Percentiles rank a stretch among this genome's conserved stretches.
These are phyloP conservation scores for Ecdyonurus torrentis DNA, from an alignment of 2,888 invertebrate genomes.

Conservation along the genomic window DNA sequence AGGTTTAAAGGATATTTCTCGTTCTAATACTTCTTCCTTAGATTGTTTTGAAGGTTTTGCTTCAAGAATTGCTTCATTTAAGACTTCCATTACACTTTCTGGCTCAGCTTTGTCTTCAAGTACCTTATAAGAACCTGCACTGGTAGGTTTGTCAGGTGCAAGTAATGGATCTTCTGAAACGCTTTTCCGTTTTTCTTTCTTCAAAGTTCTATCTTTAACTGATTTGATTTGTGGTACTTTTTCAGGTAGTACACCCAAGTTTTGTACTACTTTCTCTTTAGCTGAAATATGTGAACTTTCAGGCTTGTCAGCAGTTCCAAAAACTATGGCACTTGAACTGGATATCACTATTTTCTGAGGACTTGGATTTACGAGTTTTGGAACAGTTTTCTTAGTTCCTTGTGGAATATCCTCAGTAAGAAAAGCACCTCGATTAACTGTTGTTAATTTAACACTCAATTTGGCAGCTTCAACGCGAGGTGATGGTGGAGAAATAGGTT, in stretches of 20 bases:
- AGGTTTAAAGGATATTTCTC: no score
- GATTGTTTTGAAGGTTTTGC: no score
- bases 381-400: not conserved
- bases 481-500: no score
- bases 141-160: no score
- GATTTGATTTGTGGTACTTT: not conserved
- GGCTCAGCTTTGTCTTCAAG: no score
- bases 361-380: not conserved
- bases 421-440: not conserved
- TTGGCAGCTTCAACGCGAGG: not conserved
- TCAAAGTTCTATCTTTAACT: no score
- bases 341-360: not conserved
- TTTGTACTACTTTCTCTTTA: not conserved
- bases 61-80: no score
- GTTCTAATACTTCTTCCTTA: no score
- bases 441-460: not conserved
- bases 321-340: not conserved
- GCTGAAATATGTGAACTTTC: not conserved
- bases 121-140: no score
- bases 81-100: no score
- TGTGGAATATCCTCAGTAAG: not conserved
- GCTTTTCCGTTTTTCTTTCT: no score
- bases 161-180: no score
- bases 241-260: not conserved
- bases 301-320: not conserved